A percentile compares a stretch with the other conserved stretches of the same genome.
Evolutionary conservation across 2,888 invertebrate genomes (phyloP).

Genomic region (Lasioglossum figueresi): DNA sequence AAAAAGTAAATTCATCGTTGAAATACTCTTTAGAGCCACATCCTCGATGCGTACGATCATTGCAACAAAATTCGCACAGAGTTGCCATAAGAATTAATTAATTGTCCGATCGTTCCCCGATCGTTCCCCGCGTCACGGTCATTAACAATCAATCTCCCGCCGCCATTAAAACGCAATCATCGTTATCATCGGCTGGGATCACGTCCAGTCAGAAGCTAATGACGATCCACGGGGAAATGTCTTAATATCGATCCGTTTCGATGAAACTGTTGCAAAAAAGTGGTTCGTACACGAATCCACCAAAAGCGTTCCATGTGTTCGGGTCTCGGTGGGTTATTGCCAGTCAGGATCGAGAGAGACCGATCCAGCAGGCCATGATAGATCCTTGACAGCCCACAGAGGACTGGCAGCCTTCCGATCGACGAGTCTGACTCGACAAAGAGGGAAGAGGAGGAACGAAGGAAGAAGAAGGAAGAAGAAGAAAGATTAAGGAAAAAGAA

Average conservation of each 20-base stretch:
- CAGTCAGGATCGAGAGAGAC: background rate
- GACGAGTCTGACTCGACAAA: slow-evolving; percentile 55
- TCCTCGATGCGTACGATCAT: no score
- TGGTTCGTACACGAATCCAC: no score
- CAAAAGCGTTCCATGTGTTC: background rate
- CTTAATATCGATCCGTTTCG: background rate
- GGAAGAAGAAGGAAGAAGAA: slow-evolving; percentile 31
- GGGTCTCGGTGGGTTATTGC: background rate
- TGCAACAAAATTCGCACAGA: no score
- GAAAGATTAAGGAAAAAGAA: slow-evolving; percentile 34
- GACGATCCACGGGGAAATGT: background rate
- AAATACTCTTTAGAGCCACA: no score
- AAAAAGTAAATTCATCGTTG: no score
- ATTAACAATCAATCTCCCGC: slow-evolving; percentile 8
- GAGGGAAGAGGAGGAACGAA: background rate
- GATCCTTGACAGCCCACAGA: slow-evolving; percentile 72
- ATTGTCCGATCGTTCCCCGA: background rate
- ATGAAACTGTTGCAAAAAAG: background rate
- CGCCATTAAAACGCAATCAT: slow-evolving; percentile 2
- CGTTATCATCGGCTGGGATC: background rate
- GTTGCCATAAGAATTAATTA: no score
- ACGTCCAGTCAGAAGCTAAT: background rate
- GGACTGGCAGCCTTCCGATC: slow-evolving; percentile 69
- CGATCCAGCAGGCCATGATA: slow-evolving; percentile 42
- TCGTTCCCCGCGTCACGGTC: background rate